A percentile compares a stretch with the other conserved stretches of the same genome.
These are phyloP conservation scores for Melanotaenia boesemani DNA, from an alignment of 2,797 vertebrate species.

Conservation along the genomic window DNA sequence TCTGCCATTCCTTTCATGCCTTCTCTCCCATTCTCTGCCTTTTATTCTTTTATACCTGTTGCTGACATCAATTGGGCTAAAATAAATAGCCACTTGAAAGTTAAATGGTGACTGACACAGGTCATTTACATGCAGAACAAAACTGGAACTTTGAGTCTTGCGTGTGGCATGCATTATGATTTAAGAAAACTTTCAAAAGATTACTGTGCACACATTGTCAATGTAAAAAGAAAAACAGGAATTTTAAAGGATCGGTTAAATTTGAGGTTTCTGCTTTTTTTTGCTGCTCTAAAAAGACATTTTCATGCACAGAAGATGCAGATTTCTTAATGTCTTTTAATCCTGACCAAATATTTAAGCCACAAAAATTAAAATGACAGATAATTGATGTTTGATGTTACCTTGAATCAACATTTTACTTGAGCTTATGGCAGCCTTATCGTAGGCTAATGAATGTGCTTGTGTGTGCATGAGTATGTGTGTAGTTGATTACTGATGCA, in stretches of 20 bases:
- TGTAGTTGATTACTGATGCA: slow-evolving; percentile 22
- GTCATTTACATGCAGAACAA: slow-evolving; percentile 37
- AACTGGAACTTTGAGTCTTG: slow-evolving; percentile 26
- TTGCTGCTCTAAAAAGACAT: slow-evolving; percentile 1
- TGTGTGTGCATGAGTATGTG: slow-evolving; percentile 9
- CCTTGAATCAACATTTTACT: slow-evolving; percentile 68
- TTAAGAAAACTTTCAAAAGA: slow-evolving; percentile 12
- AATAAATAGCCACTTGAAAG: slow-evolving; percentile 63
- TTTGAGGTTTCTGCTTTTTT: slow-evolving; percentile 4
- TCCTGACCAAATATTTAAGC: slow-evolving; percentile 33
- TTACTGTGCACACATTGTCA: background rate
- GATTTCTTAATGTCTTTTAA: slow-evolving; percentile 30
- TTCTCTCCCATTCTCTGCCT: slow-evolving; percentile 29
- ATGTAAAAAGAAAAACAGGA: background rate
- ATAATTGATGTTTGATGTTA: slow-evolving; percentile 66
- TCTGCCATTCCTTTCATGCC: slow-evolving; percentile 55
- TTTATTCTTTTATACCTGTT: slow-evolving; percentile 53
- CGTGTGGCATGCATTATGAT: slow-evolving; percentile 23
- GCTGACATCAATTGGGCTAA: slow-evolving; percentile 41
- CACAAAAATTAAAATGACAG: slow-evolving; percentile 46
- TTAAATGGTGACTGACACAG: slow-evolving; percentile 45
- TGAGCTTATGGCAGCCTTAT: slow-evolving; percentile 45
- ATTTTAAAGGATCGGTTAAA: background rate
- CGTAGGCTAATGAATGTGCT: background rate
- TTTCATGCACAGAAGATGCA: background rate